phyloP scores from a whole-genome alignment of 1,140 invertebrate species.

The Coelopa frigida region DNA sequence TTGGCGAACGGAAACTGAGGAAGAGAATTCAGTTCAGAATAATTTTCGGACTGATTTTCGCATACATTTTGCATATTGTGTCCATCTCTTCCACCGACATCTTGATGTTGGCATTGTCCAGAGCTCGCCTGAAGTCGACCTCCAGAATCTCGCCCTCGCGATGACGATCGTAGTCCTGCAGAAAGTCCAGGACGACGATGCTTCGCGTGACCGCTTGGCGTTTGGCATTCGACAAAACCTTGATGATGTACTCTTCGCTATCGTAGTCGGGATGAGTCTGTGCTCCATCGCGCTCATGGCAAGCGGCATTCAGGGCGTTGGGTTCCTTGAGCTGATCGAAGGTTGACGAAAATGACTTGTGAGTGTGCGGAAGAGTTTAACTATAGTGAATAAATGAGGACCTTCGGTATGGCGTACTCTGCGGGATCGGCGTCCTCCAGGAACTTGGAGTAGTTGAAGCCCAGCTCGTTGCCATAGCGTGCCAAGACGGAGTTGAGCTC shows the following conservation, averaged over 20 bases:
- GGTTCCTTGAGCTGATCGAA: no score
- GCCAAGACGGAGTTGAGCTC: slow-evolving; percentile 59
- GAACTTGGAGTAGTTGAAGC: slow-evolving; percentile 62
- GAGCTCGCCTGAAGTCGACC: slow-evolving; percentile 56
- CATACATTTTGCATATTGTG: slow-evolving; percentile 27
- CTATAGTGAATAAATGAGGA: slow-evolving; percentile 8
- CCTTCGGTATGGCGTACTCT: slow-evolving; percentile 35
- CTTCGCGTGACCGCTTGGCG: slow-evolving; percentile 58
- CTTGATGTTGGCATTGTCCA: slow-evolving; percentile 54
- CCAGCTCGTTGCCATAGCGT: slow-evolving; percentile 59
- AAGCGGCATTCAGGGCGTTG: slow-evolving; percentile 6
- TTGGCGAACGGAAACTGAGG: slow-evolving; percentile 52
- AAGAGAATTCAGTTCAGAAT: no score
- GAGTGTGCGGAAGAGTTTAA: no score
- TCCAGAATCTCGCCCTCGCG: slow-evolving; percentile 54
- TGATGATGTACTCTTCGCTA: slow-evolving; percentile 54
- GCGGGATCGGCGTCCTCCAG: slow-evolving; percentile 50
- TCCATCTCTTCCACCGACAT: slow-evolving; percentile 43
- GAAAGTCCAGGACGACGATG: slow-evolving; percentile 55
- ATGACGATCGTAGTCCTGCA: slow-evolving; percentile 54
- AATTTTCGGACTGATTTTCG: no score
- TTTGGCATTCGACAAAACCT: slow-evolving; percentile 63
- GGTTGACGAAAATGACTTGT: no score
- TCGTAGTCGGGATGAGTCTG: slow-evolving; percentile 10
- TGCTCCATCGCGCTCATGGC: slow-evolving; percentile 14